Evolutionary conservation across 2,113 vertebrate genomes (phyloP), one percentile per base, ranked within the genome.

Genomic region (Indicator maculatus): DNA sequence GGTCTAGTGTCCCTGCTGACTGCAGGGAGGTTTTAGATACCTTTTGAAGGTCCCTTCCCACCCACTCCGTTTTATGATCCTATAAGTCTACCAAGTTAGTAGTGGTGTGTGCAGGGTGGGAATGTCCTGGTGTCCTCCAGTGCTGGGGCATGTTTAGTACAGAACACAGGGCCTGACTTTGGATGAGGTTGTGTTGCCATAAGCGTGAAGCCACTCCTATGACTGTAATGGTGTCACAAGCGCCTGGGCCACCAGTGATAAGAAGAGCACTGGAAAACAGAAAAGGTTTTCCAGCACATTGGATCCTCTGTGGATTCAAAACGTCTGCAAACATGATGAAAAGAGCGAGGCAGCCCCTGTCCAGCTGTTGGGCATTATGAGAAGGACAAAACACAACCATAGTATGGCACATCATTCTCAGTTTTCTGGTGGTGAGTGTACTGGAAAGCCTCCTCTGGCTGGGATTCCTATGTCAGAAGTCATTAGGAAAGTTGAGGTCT

Each of bases 221-320:
- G 26, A 33, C 36, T 12, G 26, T 16, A 2, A 4, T 0, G 11
- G 30, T 4, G 1, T 17, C 61, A 6, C 30, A 3, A 0, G 7
- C 14, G 80, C n/a, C 3, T 26, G 50, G 15, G 56, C 23, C 60
- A 80, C 19, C 59, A 12, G 0, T 0, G 1, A 1, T 4, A 2
- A 58, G 26, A 26, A 24, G 31, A 64, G 6, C 31, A 2, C 28
- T 33, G 50, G 36, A 2, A 11, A 11, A 20, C 3, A 27, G 53
- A 31, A 7, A 3, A 36, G 7, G 4, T 15, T 47, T 88, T 73
- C 38, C 63, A 47, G 47, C 41, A 12, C 31, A 33, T 23, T 16
- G 53, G 41, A 38, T 41, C 52, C 58, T 74, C 64, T 6, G 39
- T 5, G 20, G 21, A 66, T 8, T 24, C 39, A 18, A 81, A 86